phyloP scores from a whole-genome alignment of 2,888 invertebrate genomes.

The Sisyra nigra region DNA sequence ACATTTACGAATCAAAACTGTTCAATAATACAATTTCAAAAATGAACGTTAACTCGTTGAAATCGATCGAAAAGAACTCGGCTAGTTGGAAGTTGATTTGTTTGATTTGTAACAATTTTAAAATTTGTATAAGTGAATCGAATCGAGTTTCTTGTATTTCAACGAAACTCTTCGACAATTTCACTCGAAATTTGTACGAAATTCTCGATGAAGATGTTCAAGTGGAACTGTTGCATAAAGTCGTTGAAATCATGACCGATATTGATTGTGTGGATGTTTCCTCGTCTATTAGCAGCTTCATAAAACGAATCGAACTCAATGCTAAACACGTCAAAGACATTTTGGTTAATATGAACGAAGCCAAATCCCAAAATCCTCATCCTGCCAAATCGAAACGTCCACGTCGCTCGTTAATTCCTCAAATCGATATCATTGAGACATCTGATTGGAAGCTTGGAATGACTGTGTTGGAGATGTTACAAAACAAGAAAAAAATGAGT shows the following conservation, averaged over 20 bases:
- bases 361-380: constrained; percentile 24
- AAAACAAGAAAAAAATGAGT: constrained; percentile 65
- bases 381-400: constrained; percentile 24
- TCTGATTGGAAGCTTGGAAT: constrained; percentile 64
- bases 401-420: constrained; percentile 31
- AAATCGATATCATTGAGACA: constrained; percentile 44
- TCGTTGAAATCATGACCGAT: constrained; percentile 37
- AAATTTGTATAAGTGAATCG: constrained; percentile 26
- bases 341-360: constrained; percentile 41
- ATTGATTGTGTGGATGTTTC: constrained; percentile 42
- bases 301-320: constrained; percentile 49
- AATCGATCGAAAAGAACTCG: constrained; percentile 26
- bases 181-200: constrained; percentile 36
- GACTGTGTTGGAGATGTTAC: constrained; percentile 66
- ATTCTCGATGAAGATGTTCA: constrained; percentile 32
- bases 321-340: constrained; percentile 41
- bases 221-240: constrained; percentile 29
- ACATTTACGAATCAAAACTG: constrained; percentile 18
- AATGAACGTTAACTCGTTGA: constrained; percentile 34
- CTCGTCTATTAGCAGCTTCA: constrained; percentile 40
- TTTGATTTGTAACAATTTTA: constrained; percentile 34
- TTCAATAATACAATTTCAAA: constrained; percentile 21
- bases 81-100: constrained; percentile 42
- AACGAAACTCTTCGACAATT: constrained; percentile 35
- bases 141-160: constrained; percentile 29